These are phyloP conservation scores for Belonocnema kinseyi DNA, from an alignment of 1,140 invertebrate genomes.

Conservation along the genomic window DNA sequence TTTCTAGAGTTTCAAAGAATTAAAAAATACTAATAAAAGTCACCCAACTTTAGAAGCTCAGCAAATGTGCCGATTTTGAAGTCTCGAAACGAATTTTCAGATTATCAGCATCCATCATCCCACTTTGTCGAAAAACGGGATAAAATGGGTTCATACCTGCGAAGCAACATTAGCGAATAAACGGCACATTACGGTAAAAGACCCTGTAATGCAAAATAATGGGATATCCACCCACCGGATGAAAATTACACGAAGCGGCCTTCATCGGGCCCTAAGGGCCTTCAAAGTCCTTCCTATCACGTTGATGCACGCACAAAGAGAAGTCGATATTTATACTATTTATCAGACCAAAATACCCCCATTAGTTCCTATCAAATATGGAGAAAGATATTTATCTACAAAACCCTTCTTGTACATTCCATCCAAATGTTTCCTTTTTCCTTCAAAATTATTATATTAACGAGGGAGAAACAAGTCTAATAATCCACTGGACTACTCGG, in stretches of 20 bases:
- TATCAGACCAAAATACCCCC: constrained; percentile 7
- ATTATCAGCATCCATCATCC: not conserved
- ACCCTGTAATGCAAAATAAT: constrained; percentile 58
- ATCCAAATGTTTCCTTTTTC: no score
- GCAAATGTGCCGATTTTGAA: not conserved
- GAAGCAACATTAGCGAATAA: not conserved
- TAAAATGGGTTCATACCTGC: not conserved
- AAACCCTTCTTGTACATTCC: not conserved
- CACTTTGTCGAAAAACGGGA: not conserved
- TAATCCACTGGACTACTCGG: no score
- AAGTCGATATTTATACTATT: constrained; percentile 21
- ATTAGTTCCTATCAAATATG: constrained; percentile 11
- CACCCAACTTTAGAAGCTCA: no score
- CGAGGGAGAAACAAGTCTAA: no score
- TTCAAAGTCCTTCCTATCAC: not conserved
- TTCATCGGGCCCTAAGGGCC: constrained; percentile 6
- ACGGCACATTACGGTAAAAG: constrained; percentile 5
- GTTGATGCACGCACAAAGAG: constrained; percentile 5
- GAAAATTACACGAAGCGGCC: constrained; percentile 56
- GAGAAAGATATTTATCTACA: constrained; percentile 9
- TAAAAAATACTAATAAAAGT: no score
- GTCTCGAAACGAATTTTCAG: not conserved
- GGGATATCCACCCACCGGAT: constrained; percentile 60
- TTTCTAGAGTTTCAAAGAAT: no score
- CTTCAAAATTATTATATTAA: no score